A percentile compares a stretch with the other conserved stretches of the same genome.
Conservation (phyloP, 2,113 vertebrate genomes). For the Tachysurus fulvidraco region DNA sequence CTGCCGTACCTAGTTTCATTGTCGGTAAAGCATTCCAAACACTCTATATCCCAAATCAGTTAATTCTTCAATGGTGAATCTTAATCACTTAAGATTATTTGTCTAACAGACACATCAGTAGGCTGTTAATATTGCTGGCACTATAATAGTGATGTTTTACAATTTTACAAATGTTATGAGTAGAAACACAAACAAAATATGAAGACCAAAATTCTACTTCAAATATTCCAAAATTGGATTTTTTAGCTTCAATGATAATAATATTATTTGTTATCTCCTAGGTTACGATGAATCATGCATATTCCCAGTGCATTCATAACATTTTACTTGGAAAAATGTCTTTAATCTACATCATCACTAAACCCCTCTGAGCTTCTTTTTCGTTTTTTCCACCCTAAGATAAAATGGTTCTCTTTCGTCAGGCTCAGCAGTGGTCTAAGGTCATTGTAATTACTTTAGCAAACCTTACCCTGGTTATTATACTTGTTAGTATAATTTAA, state of each 20-base stretch:
- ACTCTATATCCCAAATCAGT: background rate
- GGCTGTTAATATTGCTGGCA: background rate
- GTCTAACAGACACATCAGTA: no score
- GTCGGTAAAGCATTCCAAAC: background rate
- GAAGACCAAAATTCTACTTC: background rate
- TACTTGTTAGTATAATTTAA: constrained; percentile 33
- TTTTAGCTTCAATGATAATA: background rate
- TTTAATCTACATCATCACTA: background rate
- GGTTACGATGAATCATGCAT: background rate
- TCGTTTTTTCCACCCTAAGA: background rate
- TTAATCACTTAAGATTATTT: background rate
- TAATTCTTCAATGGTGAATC: background rate
- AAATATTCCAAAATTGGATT: background rate
- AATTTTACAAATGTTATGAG: background rate
- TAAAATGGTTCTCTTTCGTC: background rate
- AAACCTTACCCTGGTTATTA: constrained; percentile 42
- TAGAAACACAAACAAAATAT: background rate
- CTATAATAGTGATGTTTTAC: background rate
- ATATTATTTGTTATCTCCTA: background rate
- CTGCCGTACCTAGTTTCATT: no score
- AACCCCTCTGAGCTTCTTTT: background rate
- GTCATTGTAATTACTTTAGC: constrained; percentile 31
- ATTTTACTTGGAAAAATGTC: background rate
- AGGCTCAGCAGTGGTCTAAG: background rate
- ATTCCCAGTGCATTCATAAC: background rate